Percentiles rank a stretch among this genome's conserved stretches.
Evolutionary conservation across 2,888 invertebrate species (phyloP).

Genomic region (Agrochola circellaris): DNA sequence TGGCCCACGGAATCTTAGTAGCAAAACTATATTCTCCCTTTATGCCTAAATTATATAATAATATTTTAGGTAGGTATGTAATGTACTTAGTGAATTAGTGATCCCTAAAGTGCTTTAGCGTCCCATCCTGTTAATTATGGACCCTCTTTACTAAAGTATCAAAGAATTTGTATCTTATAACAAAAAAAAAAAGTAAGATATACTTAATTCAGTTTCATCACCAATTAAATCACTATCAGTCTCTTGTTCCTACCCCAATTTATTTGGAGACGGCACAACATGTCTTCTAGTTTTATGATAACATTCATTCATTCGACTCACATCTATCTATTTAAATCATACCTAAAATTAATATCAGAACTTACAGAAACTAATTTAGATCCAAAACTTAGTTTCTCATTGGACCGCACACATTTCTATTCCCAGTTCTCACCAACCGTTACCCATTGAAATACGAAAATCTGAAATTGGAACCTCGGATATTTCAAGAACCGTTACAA

Average conservation of each 20-base stretch:
- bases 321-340: conserved; percentile 1
- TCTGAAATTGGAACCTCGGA: not conserved
- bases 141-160: conserved; percentile 1
- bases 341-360: conserved; percentile 22
- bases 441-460: conserved; percentile 33
- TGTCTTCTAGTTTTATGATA: not conserved
- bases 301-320: not conserved
- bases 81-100: conserved; percentile 37
- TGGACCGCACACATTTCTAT: conserved; percentile 20
- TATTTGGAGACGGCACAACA: not conserved
- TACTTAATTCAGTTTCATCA: not conserved
- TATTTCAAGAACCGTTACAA: conserved; percentile 7
- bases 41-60: conserved; percentile 22
- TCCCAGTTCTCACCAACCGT: conserved; percentile 7
- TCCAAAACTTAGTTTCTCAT: conserved; percentile 28
- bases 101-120: conserved; percentile 40
- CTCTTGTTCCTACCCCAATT: not conserved
- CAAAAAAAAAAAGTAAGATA: too few species aligned
- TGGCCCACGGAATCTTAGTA: not conserved
- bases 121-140: conserved; percentile 21
- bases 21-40: conserved; percentile 15
- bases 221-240: too few species aligned
- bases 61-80: conserved; percentile 17
- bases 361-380: conserved; percentile 43
- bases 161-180: not conserved